phyloP scores from a whole-genome alignment of 2,888 invertebrate genomes.

The Octonoba sinensis region DNA sequence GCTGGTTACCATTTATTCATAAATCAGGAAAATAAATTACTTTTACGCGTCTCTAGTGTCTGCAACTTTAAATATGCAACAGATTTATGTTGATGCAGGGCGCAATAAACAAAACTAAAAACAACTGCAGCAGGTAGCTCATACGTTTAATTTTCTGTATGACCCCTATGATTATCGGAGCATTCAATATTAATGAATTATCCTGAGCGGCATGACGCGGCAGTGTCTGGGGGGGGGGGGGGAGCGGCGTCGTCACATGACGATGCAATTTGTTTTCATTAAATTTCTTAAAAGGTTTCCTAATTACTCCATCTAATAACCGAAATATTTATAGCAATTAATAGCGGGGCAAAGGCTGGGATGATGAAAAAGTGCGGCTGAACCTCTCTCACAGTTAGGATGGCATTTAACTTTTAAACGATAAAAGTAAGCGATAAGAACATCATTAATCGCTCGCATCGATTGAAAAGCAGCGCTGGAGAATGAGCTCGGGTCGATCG shows the following conservation, averaged over 20 bases:
- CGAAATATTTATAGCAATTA: constrained; percentile 27
- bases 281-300: constrained; percentile 15
- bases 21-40: no score
- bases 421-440: constrained; percentile 10
- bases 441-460: constrained; percentile 11
- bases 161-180: not conserved
- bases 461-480: constrained; percentile 4
- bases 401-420: constrained; percentile 3
- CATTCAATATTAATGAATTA: constrained; percentile 9
- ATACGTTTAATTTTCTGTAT: not conserved
- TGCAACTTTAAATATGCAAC: no score
- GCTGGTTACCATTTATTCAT: no score
- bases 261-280: not conserved
- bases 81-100: no score
- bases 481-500: constrained; percentile 1
- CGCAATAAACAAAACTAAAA: no score
- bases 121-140: no score
- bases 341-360: not conserved
- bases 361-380: not conserved
- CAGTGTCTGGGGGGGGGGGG: not conserved
- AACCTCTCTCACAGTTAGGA: not conserved
- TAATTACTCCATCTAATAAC: constrained; percentile 9
- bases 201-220: not conserved
- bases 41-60: no score
- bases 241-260: not conserved